These are phyloP conservation scores for Anguilla obscura DNA, from an alignment of 2,797 vertebrate species.

Conservation along the genomic window DNA sequence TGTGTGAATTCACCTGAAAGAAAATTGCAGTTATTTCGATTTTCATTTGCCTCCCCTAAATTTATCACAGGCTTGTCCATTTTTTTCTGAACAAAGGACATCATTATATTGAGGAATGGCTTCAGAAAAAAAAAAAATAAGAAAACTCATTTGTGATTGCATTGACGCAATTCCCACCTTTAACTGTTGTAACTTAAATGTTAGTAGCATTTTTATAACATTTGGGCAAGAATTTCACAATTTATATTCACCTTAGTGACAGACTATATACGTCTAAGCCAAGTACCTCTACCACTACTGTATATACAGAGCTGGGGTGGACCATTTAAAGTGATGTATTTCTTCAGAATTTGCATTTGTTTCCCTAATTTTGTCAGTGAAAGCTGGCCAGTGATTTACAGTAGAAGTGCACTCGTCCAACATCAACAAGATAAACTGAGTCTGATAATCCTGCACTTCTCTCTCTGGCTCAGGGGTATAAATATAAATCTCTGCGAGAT, in stretches of 20 bases:
- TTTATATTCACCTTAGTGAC: background rate
- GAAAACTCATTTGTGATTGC: background rate
- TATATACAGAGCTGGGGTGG: background rate
- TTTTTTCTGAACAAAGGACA: background rate
- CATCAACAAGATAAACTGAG: slow-evolving; percentile 59
- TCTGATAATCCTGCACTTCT: slow-evolving; percentile 63
- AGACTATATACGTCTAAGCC: background rate
- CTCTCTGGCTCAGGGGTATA: slow-evolving; percentile 51
- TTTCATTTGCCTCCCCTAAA: background rate
- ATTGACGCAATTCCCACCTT: background rate
- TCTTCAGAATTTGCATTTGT: background rate
- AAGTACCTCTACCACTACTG: too few relatives aligned
- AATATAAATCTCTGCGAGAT: slow-evolving; percentile 49
- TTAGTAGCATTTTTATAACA: background rate
- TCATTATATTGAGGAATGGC: background rate
- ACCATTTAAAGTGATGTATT: background rate
- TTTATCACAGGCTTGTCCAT: background rate
- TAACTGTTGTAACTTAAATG: background rate
- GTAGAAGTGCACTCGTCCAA: background rate
- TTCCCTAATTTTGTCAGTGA: slow-evolving; percentile 46
- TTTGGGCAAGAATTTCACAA: background rate
- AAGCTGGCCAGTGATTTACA: slow-evolving; percentile 53
- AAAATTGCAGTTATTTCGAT: background rate
- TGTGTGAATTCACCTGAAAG: background rate
- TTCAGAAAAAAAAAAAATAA: background rate